Evolutionary conservation across 2,797 vertebrate genomes (phyloP), one percentile per base, ranked within the genome.

Genomic region (Naso thynnoides): DNA sequence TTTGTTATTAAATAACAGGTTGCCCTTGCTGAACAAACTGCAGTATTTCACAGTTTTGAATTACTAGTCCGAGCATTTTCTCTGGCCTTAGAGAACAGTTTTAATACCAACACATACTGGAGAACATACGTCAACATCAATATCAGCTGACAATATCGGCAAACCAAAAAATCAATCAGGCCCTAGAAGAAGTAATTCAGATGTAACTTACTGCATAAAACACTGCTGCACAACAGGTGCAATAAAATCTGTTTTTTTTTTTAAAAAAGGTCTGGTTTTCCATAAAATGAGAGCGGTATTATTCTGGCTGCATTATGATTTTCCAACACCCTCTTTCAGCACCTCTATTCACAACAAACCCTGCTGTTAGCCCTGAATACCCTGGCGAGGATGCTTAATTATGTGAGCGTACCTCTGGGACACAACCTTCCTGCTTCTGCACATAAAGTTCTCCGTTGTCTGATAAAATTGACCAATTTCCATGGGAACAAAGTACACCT

Each of bases 401-500:
- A 95, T 91, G 91, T 90, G 93, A 92, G 86, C 88, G 78, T 90
- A 90, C 94, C 93, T 94, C 90, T 88, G 92, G 92, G 94, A 93
- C 73, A 69, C 82, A 92, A 94, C 93, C 95, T 94, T 91, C 92
- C 91, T 89, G 85, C 87, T 79, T 92, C 89, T 79, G 86, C 88
- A 86, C 91, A 87, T 91, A 92, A 94, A 93, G 89, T 94, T 94
- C 93, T 94, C 83, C 92, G 82, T 72, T 86, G 90, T 84, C 87
- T 91, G 75, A 79, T 89, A 94, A 95, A 95, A 96, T 93, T 93
- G 95, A 95, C 93, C 93, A 94, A 95, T 95, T 95, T 94, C 93
- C 95, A 91, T 94, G 88, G 93, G 95, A 96, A 95, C 95, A 96
- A 93, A 95, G 95, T 93, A 95, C 86, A 94, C 93, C 93, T 95